Percentiles rank a stretch among this genome's conserved stretches.
Evolutionary conservation across 2,113 vertebrate species (phyloP).

Genomic region (Ramphastos sulfuratus): DNA sequence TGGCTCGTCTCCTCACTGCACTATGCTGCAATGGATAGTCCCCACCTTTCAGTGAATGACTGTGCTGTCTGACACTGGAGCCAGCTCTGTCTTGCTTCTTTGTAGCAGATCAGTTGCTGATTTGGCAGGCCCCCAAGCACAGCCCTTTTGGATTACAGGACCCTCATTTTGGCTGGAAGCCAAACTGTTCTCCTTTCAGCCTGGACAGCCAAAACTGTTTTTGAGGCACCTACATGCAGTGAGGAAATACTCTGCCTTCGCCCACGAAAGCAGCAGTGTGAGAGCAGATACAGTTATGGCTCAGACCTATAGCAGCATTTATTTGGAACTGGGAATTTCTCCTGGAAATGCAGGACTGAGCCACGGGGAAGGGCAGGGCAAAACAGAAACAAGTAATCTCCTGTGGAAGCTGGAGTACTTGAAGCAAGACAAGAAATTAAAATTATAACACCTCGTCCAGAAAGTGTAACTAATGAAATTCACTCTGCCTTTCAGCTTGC

Average conservation of each 20-base stretch:
- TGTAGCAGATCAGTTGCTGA: constrained; percentile 2
- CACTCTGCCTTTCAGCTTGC: neutral
- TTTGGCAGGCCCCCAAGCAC: constrained; percentile 1
- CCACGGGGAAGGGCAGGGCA: neutral
- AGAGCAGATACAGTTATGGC: neutral
- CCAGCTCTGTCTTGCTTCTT: neutral
- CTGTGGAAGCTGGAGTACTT: neutral
- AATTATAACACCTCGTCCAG: neutral
- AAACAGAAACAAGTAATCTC: neutral
- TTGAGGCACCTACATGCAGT: neutral
- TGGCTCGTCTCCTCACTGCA: neutral
- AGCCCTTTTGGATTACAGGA: constrained; percentile 7
- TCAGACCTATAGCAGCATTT: neutral
- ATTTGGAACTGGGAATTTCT: neutral
- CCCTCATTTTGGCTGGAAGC: neutral
- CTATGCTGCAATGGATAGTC: neutral
- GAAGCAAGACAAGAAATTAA: neutral
- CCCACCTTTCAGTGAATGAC: neutral
- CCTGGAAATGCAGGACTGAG: neutral
- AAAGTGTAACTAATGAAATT: neutral
- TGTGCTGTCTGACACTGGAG: neutral
- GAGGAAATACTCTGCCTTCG: neutral
- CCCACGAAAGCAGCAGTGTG: neutral
- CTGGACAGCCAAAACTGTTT: neutral
- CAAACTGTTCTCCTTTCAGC: neutral